Evolutionary conservation across 1,140 invertebrate genomes (phyloP), one percentile per base, ranked within the genome.

Genomic region (Megalopta genalis): DNA sequence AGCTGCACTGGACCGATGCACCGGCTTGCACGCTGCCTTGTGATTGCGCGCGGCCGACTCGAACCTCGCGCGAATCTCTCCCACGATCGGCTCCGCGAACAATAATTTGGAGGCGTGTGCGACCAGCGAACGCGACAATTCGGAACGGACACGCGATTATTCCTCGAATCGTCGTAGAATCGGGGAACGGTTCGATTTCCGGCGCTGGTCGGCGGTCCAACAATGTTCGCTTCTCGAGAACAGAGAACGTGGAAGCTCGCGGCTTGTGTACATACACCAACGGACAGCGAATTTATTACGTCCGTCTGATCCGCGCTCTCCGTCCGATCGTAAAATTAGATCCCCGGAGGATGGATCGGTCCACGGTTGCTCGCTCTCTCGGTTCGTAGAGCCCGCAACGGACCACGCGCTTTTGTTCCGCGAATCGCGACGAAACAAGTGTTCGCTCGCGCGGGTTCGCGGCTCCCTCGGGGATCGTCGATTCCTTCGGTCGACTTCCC

Each of bases 71-170:
- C 32, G n/a, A 32, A 32, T 42, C 32, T 9, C 54, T 66, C n/a
- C n/a, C 49, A 25, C 70, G 65, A 82, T 82, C 71, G 66, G 25
- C 80, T 46, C n/a, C 64, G 75, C 49, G 73, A 39, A 63, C 57
- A 75, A 57, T 79, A 73, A 66, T 49, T n/a, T 46, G 67, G 39
- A 52, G n/a, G n/a, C n/a, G 49, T n/a, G 37, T 21, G 59, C 32
- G 25, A 71, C 27, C 32, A 52, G 39, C 75, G 27, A 46, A 49
- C 16, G 9, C 27, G 32, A 64, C 32, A 32, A 32, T 32, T 32
- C 32, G 32, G 4, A 32, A 32, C 32, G 32, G 32, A 32, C 32
- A 32, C 1, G 32, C 32, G 4, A 32, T 4, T 32, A n/a, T n/a
- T n/a, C n/a, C n/a, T n/a, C n/a, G n/a, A n/a, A n/a, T n/a, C n/a